Conservation (phyloP, 2,113 vertebrate species). For the Phalacrocorax pelagicus region DNA sequence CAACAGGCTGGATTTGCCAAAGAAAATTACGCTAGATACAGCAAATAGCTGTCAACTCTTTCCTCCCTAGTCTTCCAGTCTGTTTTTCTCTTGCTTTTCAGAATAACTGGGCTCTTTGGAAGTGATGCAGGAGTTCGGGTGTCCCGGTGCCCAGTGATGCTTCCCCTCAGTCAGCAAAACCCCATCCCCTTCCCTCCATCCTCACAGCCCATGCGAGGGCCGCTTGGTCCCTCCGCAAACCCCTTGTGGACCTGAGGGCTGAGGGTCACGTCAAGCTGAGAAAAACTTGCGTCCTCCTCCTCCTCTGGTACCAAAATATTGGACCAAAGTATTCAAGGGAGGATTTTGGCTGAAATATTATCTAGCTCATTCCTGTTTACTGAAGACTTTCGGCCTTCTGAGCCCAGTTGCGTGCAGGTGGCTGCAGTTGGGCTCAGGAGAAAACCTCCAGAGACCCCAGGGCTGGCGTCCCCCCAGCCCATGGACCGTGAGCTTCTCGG, state of each 20-base stretch:
- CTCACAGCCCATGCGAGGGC: rapidly evolving
- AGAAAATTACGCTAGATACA: background rate
- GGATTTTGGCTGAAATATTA: background rate
- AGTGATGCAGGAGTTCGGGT: rapidly evolving
- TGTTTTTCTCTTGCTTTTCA: background rate
- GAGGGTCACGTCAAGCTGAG: background rate
- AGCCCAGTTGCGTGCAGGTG: rapidly evolving
- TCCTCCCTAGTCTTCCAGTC: background rate
- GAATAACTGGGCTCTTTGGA: background rate
- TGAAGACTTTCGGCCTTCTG: background rate
- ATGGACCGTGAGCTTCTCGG: background rate
- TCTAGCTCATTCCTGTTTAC: background rate
- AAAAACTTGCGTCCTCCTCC: background rate
- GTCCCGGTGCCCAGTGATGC: background rate
- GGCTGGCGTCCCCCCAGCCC: background rate
- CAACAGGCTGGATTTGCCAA: slow-evolving; percentile 30
- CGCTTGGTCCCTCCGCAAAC: background rate
- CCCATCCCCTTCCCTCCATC: background rate
- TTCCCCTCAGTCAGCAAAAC: background rate
- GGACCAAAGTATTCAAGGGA: background rate
- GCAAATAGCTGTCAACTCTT: slow-evolving; percentile 37
- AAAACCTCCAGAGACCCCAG: background rate
- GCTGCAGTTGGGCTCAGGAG: background rate
- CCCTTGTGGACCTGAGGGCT: rapidly evolving
- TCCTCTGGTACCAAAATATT: background rate